Percentiles rank a stretch among this genome's conserved stretches.
These are phyloP conservation scores for Scolopax bukidnonensis DNA, from an alignment of 2,797 vertebrate species.

Conservation along the genomic window DNA sequence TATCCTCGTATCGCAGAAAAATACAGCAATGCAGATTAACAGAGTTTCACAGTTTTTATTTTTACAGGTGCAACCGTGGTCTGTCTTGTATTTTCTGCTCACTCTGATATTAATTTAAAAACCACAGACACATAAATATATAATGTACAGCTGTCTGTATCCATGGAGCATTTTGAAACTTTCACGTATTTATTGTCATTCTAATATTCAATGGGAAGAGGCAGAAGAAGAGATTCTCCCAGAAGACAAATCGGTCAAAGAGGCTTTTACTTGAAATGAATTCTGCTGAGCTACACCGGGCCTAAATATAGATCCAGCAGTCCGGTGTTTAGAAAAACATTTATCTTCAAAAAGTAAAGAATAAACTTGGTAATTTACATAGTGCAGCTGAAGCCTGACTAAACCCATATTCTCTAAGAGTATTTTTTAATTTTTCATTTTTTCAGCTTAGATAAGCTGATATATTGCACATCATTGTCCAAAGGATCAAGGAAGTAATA, in stretches of 20 bases:
- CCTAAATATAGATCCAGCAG: not conserved
- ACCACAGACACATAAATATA: not conserved
- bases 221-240: not conserved
- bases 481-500: not conserved
- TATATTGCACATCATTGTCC: not conserved
- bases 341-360: not conserved
- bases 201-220: not conserved
- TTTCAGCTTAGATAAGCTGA: not conserved
- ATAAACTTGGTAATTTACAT: not conserved
- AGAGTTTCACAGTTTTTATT: constrained; percentile 11
- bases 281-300: not conserved
- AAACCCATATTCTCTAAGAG: not conserved
- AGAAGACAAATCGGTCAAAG: not conserved
- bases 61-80: constrained; percentile 32
- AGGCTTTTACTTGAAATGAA: not conserved
- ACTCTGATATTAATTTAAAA: not conserved
- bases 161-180: not conserved
- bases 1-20: not conserved
- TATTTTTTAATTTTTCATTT: not conserved
- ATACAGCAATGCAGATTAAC: not conserved
- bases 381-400: not conserved
- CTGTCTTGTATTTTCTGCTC: constrained; percentile 12
- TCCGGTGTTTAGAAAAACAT: not conserved
- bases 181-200: not conserved
- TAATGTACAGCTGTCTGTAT: not conserved